phyloP scores from a whole-genome alignment of 2,113 vertebrate genomes.

The Lampris incognitus region DNA sequence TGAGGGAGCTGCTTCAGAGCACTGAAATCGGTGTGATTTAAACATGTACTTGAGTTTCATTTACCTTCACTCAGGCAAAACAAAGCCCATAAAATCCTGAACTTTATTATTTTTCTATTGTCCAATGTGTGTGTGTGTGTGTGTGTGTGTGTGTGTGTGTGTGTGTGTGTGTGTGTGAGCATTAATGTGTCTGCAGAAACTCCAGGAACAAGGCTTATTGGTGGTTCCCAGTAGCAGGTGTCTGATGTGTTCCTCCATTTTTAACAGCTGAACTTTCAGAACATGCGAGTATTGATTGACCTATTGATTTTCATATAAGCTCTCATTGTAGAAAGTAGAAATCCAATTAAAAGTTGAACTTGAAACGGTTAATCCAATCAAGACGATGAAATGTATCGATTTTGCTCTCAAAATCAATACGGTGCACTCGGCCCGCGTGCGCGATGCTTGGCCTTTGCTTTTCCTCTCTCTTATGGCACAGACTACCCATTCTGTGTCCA shows the following conservation, averaged over 20 bases:
- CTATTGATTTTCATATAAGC: slow-evolving; percentile 81
- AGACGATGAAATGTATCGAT: slow-evolving; percentile 77
- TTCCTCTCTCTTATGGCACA: slow-evolving; percentile 39
- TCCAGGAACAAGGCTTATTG: neutral
- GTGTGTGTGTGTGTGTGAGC: neutral
- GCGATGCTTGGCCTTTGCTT: slow-evolving; percentile 1
- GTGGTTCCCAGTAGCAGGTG: slow-evolving; percentile 49
- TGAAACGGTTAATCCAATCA: slow-evolving; percentile 80
- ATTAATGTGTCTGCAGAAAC: neutral
- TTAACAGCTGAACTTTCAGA: slow-evolving; percentile 55
- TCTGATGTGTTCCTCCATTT: slow-evolving; percentile 34
- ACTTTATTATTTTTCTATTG: too few relatives aligned
- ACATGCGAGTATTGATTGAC: slow-evolving; percentile 74
- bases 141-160: neutral
- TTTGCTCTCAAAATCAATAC: slow-evolving; percentile 77
- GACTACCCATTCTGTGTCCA: neutral
- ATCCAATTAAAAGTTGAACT: slow-evolving; percentile 82
- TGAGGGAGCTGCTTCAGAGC: too few relatives aligned
- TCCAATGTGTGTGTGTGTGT: too few relatives aligned
- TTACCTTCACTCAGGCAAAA: too few relatives aligned
- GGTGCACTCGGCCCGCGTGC: slow-evolving; percentile 20
- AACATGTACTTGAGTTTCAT: too few relatives aligned
- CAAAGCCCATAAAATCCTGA: too few relatives aligned
- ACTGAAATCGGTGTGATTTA: too few relatives aligned
- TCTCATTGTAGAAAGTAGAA: slow-evolving; percentile 74